Percentiles rank a stretch among this genome's conserved stretches.
Conservation (phyloP, 1,140 invertebrate species). For the Leptopilina boulardi region DNA sequence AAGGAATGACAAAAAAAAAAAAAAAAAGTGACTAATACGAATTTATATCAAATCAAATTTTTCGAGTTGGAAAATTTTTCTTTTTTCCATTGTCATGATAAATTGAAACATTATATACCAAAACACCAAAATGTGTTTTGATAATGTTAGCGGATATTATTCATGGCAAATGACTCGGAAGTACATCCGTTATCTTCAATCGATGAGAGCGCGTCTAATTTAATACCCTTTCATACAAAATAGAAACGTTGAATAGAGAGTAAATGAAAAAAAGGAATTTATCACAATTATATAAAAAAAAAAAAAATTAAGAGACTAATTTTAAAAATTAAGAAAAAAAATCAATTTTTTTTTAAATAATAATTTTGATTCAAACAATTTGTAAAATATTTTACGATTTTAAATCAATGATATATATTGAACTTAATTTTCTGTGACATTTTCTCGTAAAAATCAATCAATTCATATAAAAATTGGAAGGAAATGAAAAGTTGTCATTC, state of each 20-base stretch:
- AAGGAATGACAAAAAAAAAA: neutral
- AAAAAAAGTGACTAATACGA: neutral
- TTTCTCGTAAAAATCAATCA: neutral
- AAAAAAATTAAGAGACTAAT: too few species aligned
- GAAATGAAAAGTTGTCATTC: slow-evolving; percentile 9
- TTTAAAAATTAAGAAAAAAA: too few species aligned
- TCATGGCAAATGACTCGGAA: neutral
- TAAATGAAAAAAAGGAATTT: too few species aligned
- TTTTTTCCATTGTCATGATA: neutral
- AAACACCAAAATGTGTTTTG: slow-evolving; percentile 14
- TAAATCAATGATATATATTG: neutral
- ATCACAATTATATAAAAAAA: too few species aligned
- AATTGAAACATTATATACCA: neutral
- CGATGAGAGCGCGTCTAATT: neutral
- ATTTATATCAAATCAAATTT: neutral
- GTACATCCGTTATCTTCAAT: neutral
- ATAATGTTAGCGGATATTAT: neutral
- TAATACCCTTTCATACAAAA: neutral
- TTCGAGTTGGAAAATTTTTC: neutral
- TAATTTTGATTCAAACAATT: too few species aligned
- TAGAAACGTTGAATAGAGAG: neutral
- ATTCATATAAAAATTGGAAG: neutral
- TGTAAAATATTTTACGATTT: too few species aligned
- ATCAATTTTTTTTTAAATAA: too few species aligned
- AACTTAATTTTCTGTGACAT: neutral